Percentiles rank a stretch among this genome's conserved stretches.
These are phyloP conservation scores for Xyrichtys novacula DNA, from an alignment of 2,797 vertebrate species.

Conservation along the genomic window DNA sequence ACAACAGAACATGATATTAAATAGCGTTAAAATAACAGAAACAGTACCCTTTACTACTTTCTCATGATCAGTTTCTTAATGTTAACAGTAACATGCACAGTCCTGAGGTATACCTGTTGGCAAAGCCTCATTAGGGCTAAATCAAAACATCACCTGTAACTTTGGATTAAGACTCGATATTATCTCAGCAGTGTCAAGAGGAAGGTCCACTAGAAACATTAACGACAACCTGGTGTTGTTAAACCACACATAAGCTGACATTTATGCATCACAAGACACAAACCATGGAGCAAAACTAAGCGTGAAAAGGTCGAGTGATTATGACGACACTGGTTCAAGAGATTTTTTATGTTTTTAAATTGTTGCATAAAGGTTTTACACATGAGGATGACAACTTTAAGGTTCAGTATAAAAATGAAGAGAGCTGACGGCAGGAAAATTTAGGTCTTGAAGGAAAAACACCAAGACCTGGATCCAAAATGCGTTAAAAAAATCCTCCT, in stretches of 20 bases:
- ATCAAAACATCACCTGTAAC: slow-evolving; percentile 23
- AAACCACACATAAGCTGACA: slow-evolving; percentile 31
- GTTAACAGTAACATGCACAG: slow-evolving; percentile 43
- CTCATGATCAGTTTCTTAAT: slow-evolving; percentile 35
- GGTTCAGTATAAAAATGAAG: neutral
- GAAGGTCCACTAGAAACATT: slow-evolving; percentile 24
- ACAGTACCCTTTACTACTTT: slow-evolving; percentile 10
- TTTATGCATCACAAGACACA: slow-evolving; percentile 26
- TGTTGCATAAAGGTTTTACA: slow-evolving; percentile 17
- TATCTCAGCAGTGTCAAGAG: slow-evolving; percentile 52
- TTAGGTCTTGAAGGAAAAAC: neutral
- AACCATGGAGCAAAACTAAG: slow-evolving; percentile 29
- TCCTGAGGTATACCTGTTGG: slow-evolving; percentile 75
- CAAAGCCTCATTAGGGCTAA: slow-evolving; percentile 46
- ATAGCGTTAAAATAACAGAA: slow-evolving; percentile 45
- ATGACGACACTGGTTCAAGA: slow-evolving; percentile 11
- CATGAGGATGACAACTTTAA: slow-evolving; percentile 20
- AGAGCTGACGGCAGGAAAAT: neutral
- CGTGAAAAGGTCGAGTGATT: slow-evolving; percentile 2
- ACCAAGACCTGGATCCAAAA: slow-evolving; percentile 1
- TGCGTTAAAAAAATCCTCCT: neutral
- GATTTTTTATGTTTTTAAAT: slow-evolving; percentile 16
- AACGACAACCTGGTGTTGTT: slow-evolving; percentile 13
- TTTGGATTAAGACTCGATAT: slow-evolving; percentile 51
- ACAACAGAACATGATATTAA: slow-evolving; percentile 44